phyloP scores from a whole-genome alignment of 1,140 invertebrate genomes.

The Maniola jurtina region DNA sequence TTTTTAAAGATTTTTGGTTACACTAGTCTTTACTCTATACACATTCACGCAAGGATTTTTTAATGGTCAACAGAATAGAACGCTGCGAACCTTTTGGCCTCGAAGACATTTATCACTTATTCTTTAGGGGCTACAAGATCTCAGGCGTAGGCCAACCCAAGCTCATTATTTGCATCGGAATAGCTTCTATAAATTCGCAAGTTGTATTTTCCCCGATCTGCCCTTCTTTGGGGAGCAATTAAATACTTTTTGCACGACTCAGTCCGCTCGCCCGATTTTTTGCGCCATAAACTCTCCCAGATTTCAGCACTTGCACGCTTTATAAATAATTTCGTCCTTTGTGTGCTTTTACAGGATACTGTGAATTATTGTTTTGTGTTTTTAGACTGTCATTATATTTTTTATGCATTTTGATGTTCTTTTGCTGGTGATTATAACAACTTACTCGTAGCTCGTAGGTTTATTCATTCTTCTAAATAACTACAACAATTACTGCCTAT shows the following conservation, averaged over 20 bases:
- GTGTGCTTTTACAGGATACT: conserved; percentile 5
- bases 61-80: neutral
- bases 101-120: neutral
- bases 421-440: neutral
- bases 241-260: conserved; percentile 68
- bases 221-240: conserved; percentile 71
- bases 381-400: neutral
- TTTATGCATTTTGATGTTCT: neutral
- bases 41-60: no score
- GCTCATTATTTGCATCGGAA: conserved; percentile 3
- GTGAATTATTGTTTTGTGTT: conserved; percentile 3
- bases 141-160: neutral
- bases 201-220: conserved; percentile 29
- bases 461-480: no score
- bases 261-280: conserved; percentile 50
- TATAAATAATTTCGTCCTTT: conserved; percentile 52
- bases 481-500: no score
- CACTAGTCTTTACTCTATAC: no score
- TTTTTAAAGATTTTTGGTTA: no score
- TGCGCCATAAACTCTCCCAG: conserved; percentile 62
- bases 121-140: neutral
- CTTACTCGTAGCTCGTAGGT: no score
- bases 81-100: neutral
- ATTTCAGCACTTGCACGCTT: conserved; percentile 58
- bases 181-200: conserved; percentile 3